Conservation (phyloP, 1,140 invertebrate genomes). For the Aphidius gifuensis region DNA sequence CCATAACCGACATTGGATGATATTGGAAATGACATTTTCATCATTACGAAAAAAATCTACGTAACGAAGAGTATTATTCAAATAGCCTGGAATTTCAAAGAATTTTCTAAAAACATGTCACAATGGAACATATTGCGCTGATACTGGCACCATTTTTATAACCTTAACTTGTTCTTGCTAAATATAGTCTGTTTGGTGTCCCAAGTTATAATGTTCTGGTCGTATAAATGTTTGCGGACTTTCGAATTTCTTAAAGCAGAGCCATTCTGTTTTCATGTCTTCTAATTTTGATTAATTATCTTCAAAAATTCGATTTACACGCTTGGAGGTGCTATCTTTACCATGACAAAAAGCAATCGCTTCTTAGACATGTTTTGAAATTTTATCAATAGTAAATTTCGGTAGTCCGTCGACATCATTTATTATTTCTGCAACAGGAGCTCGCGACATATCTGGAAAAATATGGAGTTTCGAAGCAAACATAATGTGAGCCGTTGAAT, state of each 20-base stretch:
- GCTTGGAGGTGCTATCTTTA: too few species aligned
- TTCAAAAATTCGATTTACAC: neutral
- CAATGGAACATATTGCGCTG: slow-evolving; percentile 24
- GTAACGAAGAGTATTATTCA: slow-evolving; percentile 17
- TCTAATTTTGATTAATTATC: too few species aligned
- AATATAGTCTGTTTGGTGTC: slow-evolving; percentile 21
- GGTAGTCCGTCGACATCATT: slow-evolving; percentile 5
- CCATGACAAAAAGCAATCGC: too few species aligned
- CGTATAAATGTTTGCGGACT: slow-evolving; percentile 17
- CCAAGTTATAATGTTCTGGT: slow-evolving; percentile 15
- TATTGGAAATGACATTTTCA: slow-evolving; percentile 16
- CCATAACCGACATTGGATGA: slow-evolving; percentile 20
- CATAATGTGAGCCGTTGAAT: too few species aligned
- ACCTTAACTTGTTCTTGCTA: neutral
- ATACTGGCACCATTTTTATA: slow-evolving; percentile 3
- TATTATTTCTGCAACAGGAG: neutral
- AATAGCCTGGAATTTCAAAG: slow-evolving; percentile 20
- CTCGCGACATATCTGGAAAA: slow-evolving; percentile 8
- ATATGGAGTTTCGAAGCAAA: slow-evolving; percentile 5
- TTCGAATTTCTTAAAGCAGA: neutral
- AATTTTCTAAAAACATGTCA: slow-evolving; percentile 23
- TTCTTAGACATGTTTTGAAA: neutral
- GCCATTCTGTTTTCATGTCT: too few species aligned
- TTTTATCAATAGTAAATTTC: neutral
- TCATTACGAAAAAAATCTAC: slow-evolving; percentile 14